Evolutionary conservation across 2,113 vertebrate species (phyloP).

Genomic region (Neolamprologus modestus): DNA sequence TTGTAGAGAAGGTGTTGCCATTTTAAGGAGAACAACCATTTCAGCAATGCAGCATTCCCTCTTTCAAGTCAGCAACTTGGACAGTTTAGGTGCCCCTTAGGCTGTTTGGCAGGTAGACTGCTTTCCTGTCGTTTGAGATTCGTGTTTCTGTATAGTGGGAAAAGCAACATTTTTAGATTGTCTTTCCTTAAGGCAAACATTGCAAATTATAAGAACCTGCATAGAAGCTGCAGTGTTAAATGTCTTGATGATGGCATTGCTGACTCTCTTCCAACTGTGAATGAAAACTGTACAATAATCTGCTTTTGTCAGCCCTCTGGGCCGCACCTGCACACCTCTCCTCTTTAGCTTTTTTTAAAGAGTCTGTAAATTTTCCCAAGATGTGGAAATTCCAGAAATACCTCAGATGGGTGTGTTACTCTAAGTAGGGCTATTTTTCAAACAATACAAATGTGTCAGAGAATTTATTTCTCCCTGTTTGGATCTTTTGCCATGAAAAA

Average conservation of each 20-base stretch:
- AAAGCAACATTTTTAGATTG: not conserved
- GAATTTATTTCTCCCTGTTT: not conserved
- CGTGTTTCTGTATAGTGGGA: not conserved
- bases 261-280: not conserved
- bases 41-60: not conserved
- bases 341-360: not conserved
- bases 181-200: not conserved
- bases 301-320: not conserved
- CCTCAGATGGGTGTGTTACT: not conserved
- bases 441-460: not conserved
- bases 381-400: not conserved
- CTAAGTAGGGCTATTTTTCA: not conserved
- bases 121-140: not conserved
- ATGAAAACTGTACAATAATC: not conserved
- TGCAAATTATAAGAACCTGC: not conserved
- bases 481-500: not conserved
- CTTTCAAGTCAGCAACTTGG: not conserved
- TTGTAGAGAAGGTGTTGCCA: not conserved
- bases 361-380: not conserved
- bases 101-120: not conserved
- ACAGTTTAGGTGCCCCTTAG: not conserved
- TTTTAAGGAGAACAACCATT: not conserved
- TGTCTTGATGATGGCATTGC: not conserved
- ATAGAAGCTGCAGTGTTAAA: not conserved
- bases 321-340: not conserved